phyloP scores from a whole-genome alignment of 2,797 vertebrate genomes.

The Molothrus aeneus region DNA sequence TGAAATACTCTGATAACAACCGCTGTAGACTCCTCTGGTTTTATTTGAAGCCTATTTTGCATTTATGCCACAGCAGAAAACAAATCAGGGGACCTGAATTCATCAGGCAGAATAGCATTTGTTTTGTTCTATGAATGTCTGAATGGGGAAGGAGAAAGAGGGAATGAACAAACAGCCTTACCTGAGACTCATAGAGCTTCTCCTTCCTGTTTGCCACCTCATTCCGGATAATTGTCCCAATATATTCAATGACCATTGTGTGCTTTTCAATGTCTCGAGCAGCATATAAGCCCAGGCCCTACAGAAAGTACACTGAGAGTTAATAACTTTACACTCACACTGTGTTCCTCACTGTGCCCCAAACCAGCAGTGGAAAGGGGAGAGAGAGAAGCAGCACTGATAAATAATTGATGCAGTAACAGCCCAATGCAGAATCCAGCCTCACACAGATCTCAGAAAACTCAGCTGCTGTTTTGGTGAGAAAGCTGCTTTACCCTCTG shows the following conservation, averaged over 20 bases:
- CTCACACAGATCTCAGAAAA: background rate
- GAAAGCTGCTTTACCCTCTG: background rate
- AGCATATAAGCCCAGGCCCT: conserved; percentile 96
- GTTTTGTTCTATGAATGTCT: background rate
- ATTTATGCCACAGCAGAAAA: background rate
- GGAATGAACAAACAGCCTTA: background rate
- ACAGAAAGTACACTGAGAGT: background rate
- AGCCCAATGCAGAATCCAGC: background rate
- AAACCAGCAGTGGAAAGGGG: background rate
- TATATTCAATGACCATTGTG: conserved; percentile 99
- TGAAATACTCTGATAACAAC: background rate
- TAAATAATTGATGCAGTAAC: accelerated
- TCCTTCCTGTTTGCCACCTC: conserved; percentile 95
- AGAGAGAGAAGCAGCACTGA: background rate
- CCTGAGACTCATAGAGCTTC: conserved; percentile 92
- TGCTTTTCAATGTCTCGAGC: conserved; percentile 98
- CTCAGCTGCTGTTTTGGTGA: background rate
- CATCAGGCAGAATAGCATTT: background rate
- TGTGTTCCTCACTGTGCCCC: background rate
- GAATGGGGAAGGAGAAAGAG: background rate
- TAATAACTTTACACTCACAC: background rate
- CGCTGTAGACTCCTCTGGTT: background rate
- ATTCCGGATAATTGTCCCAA: conserved; percentile 94
- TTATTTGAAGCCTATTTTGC: background rate
- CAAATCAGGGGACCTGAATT: background rate